Evolutionary conservation across 2,113 vertebrate species (phyloP).

Genomic region (Macrotus californicus): DNA sequence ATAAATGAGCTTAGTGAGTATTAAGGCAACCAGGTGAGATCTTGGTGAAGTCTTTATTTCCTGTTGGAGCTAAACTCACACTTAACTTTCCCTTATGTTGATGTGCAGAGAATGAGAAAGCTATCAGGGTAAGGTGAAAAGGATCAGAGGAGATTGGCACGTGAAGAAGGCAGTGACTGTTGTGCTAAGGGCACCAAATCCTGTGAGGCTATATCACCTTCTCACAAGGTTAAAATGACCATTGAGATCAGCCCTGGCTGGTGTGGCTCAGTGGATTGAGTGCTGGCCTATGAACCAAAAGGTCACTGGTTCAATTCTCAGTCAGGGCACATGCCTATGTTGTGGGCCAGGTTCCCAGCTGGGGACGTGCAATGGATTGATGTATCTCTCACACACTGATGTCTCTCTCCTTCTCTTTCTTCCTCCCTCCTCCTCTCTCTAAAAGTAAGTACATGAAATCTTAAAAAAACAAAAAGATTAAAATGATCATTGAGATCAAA

Average conservation of each 20-base stretch:
- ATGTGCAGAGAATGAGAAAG: background rate
- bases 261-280: too few relatives aligned
- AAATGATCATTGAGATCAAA: background rate
- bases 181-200: background rate
- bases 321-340: too few relatives aligned
- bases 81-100: background rate
- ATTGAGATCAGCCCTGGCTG: background rate
- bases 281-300: too few relatives aligned
- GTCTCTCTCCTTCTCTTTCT: too few relatives aligned
- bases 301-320: too few relatives aligned
- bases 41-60: background rate
- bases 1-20: background rate
- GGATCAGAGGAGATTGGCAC: background rate
- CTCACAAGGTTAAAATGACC: background rate
- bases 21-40: background rate
- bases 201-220: background rate
- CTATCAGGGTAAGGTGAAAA: background rate
- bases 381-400: too few relatives aligned
- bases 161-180: background rate
- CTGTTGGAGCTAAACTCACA: background rate
- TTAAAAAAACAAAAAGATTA: too few relatives aligned
- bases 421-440: too few relatives aligned
- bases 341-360: too few relatives aligned
- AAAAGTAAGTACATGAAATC: too few relatives aligned
- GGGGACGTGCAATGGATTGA: too few relatives aligned